Evolutionary conservation across 1,140 invertebrate genomes (phyloP).

Genomic region (Nasonia vitripennis): DNA sequence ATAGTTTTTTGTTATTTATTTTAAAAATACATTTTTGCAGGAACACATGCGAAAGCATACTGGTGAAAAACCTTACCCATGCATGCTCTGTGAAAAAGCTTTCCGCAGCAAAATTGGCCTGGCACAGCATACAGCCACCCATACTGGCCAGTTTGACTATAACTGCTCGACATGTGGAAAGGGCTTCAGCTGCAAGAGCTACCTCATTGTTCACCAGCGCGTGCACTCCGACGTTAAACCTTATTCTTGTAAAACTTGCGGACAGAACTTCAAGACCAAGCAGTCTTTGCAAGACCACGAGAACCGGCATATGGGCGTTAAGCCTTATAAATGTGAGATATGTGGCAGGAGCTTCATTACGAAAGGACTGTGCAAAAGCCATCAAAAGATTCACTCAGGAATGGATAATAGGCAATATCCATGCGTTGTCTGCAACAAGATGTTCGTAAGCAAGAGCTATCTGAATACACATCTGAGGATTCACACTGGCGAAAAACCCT

Average conservation of each 20-base stretch:
- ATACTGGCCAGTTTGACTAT: slow-evolving; percentile 81
- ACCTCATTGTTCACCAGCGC: slow-evolving; percentile 82
- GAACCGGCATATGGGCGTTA: slow-evolving; percentile 87
- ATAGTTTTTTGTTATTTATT: neutral
- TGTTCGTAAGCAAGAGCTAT: slow-evolving; percentile 86
- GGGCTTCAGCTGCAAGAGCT: slow-evolving; percentile 84
- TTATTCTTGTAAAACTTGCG: slow-evolving; percentile 78
- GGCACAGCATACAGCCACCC: slow-evolving; percentile 82
- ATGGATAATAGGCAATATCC: slow-evolving; percentile 81
- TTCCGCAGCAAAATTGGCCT: slow-evolving; percentile 82
- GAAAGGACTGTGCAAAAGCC: slow-evolving; percentile 84
- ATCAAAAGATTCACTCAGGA: slow-evolving; percentile 82
- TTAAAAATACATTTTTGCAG: neutral
- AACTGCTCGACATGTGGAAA: slow-evolving; percentile 83
- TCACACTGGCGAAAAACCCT: slow-evolving; percentile 90
- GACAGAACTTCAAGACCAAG: slow-evolving; percentile 83
- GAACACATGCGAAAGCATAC: slow-evolving; percentile 89
- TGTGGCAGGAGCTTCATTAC: slow-evolving; percentile 89
- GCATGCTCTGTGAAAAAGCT: slow-evolving; percentile 84
- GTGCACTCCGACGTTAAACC: slow-evolving; percentile 81
- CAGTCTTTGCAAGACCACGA: slow-evolving; percentile 86
- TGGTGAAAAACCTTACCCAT: slow-evolving; percentile 88
- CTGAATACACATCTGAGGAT: slow-evolving; percentile 90
- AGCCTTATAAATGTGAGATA: slow-evolving; percentile 87
- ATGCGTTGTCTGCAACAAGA: slow-evolving; percentile 80